phyloP scores from a whole-genome alignment of 2,113 vertebrate species.

The Prunella himalayana region DNA sequence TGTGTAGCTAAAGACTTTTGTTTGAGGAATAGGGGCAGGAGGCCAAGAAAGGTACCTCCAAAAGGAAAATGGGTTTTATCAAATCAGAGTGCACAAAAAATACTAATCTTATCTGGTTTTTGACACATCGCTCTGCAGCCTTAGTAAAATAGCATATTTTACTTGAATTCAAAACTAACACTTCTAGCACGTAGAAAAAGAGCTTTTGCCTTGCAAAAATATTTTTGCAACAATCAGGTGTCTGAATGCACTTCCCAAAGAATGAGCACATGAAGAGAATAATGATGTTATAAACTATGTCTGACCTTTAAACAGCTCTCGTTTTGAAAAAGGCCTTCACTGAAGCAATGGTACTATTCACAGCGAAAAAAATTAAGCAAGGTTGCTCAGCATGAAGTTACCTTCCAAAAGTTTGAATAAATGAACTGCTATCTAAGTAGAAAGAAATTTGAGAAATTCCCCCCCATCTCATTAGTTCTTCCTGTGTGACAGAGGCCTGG shows the following conservation, averaged over 20 bases:
- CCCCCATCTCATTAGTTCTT: background rate
- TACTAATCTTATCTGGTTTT: slow-evolving; percentile 19
- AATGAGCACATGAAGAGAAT: background rate
- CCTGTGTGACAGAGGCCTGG: background rate
- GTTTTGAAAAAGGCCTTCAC: background rate
- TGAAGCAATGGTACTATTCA: background rate
- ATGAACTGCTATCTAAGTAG: background rate
- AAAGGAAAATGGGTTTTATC: slow-evolving; percentile 51
- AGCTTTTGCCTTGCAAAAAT: slow-evolving; percentile 44
- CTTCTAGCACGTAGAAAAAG: slow-evolving; percentile 1
- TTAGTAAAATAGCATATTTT: background rate
- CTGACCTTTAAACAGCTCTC: background rate
- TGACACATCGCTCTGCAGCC: background rate
- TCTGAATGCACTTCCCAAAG: slow-evolving; percentile 11
- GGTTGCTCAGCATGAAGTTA: background rate
- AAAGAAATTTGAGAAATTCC: background rate
- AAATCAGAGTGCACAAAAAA: slow-evolving; percentile 19
- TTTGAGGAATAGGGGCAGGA: background rate
- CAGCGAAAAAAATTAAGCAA: background rate
- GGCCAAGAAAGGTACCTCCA: slow-evolving; percentile 36
- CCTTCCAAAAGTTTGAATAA: background rate
- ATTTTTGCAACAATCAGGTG: slow-evolving; percentile 56
- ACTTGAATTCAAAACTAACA: slow-evolving; percentile 50
- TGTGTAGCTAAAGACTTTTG: slow-evolving; percentile 44
- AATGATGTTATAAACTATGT: background rate